Conservation (phyloP, 1,140 invertebrate species). For the Saccostrea echinata region DNA sequence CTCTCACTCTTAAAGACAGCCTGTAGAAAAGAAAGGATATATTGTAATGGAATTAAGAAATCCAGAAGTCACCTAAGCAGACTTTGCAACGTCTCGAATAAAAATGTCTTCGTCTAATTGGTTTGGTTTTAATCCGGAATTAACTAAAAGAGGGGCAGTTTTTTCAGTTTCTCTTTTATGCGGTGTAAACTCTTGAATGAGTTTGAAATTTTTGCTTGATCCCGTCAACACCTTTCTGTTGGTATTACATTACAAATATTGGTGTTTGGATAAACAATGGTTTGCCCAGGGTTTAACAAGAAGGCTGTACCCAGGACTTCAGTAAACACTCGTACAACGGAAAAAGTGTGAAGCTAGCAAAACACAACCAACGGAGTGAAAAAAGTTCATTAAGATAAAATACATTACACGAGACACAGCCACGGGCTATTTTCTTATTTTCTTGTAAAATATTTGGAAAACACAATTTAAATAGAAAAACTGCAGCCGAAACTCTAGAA, state of each 20-base stretch:
- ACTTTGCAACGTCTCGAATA: neutral
- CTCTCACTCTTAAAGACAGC: neutral
- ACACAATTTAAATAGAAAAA: neutral
- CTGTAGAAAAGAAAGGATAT: neutral
- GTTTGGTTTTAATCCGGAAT: constrained; percentile 19
- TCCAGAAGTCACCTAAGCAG: neutral
- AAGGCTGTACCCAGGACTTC: constrained; percentile 4
- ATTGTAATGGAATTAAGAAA: neutral
- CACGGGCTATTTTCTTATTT: constrained; percentile 14
- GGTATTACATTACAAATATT: constrained; percentile 44
- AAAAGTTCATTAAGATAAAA: constrained; percentile 30
- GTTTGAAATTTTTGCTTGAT: constrained; percentile 9
- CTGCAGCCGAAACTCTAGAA: neutral
- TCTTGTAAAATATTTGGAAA: constrained; percentile 8
- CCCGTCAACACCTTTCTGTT: constrained; percentile 18
- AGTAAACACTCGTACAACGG: neutral
- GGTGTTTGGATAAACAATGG: constrained; percentile 36
- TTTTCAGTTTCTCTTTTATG: neutral
- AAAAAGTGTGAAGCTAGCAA: neutral
- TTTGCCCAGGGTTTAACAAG: constrained; percentile 30
- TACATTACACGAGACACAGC: neutral
- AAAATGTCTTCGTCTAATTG: constrained; percentile 11
- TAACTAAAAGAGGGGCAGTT: neutral
- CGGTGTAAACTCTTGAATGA: constrained; percentile 21
- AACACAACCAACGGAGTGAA: constrained; percentile 14